A percentile compares a stretch with the other conserved stretches of the same genome.
These are phyloP conservation scores for Cheirogaleus major DNA, from an alignment of 2,797 vertebrate species.

Conservation along the genomic window DNA sequence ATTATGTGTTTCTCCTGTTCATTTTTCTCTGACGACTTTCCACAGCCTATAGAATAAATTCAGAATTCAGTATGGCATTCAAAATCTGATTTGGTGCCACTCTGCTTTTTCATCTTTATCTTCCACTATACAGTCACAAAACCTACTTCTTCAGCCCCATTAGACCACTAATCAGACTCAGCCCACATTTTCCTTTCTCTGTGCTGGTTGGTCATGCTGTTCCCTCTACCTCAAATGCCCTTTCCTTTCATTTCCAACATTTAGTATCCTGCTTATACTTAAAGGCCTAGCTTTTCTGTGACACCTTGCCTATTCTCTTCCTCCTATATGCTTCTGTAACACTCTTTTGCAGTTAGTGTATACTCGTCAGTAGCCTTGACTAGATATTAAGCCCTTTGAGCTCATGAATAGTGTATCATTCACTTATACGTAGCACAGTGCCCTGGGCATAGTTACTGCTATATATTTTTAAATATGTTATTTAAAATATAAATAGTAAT, in stretches of 20 bases:
- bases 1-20: background rate
- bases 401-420: background rate
- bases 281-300: background rate
- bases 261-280: background rate
- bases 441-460: background rate
- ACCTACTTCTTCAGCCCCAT: background rate
- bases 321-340: background rate
- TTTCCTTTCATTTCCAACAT: slow-evolving; percentile 5
- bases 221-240: background rate
- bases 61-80: background rate
- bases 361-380: background rate
- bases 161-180: background rate
- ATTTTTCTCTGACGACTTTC: background rate
- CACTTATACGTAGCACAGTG: background rate
- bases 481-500: too few relatives aligned
- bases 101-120: background rate
- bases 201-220: background rate
- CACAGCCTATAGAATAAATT: background rate
- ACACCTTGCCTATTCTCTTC: background rate
- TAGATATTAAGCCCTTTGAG: background rate
- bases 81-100: background rate
- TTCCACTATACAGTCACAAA: background rate
- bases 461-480: background rate
- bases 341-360: background rate
- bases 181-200: background rate